A percentile compares a stretch with the other conserved stretches of the same genome.
Evolutionary conservation across 2,113 vertebrate species (phyloP).

Genomic region (human (Homo sapiens)): DNA sequence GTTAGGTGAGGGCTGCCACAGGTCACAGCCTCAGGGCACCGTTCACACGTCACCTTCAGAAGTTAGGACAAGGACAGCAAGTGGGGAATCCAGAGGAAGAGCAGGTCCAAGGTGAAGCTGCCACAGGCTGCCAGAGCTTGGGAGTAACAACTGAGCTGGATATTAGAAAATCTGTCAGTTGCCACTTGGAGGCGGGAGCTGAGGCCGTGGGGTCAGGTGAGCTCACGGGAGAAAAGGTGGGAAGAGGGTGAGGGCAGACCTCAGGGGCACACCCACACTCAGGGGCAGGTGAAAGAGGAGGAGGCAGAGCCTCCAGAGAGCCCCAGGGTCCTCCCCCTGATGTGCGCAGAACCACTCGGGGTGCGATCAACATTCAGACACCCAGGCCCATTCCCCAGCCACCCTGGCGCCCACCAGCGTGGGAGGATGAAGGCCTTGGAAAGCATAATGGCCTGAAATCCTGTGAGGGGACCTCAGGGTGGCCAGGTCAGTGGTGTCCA

Average conservation of each 20-base stretch:
- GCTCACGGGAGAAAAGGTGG: fast-evolving
- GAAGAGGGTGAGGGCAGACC: neutral
- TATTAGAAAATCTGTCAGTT: neutral
- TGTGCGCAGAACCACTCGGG: neutral
- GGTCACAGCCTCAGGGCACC: no score
- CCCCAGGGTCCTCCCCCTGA: no score
- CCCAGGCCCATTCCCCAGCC: fast-evolving
- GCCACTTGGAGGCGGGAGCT: neutral
- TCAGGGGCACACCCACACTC: neutral
- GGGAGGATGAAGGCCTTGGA: neutral
- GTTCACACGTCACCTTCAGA: neutral
- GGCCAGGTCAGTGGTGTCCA: neutral
- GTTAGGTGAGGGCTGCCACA: neutral
- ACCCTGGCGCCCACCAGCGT: neutral
- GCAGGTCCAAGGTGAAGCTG: neutral
- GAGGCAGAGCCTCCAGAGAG: no score
- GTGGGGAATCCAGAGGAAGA: neutral
- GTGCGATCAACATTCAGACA: fast-evolving
- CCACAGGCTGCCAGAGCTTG: neutral
- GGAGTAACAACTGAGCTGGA: neutral
- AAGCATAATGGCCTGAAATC: no score
- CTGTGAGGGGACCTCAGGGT: neutral
- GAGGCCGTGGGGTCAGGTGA: neutral
- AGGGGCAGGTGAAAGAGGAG: neutral
- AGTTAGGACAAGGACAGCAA: fast-evolving